A percentile compares a stretch with the other conserved stretches of the same genome.
These are phyloP conservation scores for Holothuria scabra DNA, from an alignment of 53 echinoderm and acorn worm genomes.

Conservation along the genomic window DNA sequence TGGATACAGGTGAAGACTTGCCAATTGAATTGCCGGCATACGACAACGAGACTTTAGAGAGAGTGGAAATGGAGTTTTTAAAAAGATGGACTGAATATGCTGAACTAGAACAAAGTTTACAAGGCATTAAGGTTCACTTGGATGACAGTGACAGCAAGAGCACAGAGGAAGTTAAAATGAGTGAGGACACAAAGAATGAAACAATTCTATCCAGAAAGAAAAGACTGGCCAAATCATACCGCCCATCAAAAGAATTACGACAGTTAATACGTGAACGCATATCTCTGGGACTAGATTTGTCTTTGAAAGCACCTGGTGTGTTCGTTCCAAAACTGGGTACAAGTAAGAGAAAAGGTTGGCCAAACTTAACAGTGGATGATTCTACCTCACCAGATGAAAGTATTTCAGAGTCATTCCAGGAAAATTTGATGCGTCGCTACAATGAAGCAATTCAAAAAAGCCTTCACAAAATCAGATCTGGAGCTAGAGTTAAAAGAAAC, in stretches of 20 bases:
- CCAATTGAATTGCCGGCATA: neutral
- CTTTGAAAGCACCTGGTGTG: too few species aligned
- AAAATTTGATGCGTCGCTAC: neutral
- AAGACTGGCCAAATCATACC: too few species aligned
- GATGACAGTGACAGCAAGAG: neutral
- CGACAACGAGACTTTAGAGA: neutral
- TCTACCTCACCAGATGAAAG: too few species aligned
- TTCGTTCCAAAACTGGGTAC: too few species aligned
- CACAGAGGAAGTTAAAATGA: neutral
- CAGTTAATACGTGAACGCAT: too few species aligned
- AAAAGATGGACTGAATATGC: neutral
- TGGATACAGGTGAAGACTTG: neutral
- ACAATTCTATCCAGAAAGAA: too few species aligned
- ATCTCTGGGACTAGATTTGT: too few species aligned
- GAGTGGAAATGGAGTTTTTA: neutral
- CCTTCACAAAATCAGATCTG: neutral
- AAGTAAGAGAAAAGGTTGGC: too few species aligned
- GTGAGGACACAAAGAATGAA: too few species aligned
- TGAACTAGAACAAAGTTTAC: conserved; percentile 3
- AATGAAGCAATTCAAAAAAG: conserved; percentile 4
- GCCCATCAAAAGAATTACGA: too few species aligned
- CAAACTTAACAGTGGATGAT: too few species aligned
- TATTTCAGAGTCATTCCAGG: neutral
- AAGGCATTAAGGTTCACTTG: neutral
- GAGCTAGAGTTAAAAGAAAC: neutral